A percentile compares a stretch with the other conserved stretches of the same genome.
phyloP scores from a whole-genome alignment of 35 echinoderm and acorn worm genomes.

The Ptychodera flava region DNA sequence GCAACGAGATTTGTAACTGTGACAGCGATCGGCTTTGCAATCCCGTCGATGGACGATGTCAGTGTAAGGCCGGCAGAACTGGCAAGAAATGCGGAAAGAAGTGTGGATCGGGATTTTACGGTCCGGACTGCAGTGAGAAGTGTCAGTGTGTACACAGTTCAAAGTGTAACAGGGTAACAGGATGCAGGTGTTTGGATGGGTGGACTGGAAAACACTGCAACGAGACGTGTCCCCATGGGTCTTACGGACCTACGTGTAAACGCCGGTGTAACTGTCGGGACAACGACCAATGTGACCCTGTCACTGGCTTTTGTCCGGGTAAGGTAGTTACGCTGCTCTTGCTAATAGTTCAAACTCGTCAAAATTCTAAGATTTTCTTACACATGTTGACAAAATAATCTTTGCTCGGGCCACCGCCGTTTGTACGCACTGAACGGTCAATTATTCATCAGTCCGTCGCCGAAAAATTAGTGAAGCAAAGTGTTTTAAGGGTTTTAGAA shows the following conservation, averaged over 20 bases:
- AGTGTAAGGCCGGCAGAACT: conserved; percentile 52
- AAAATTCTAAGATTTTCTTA: too few species aligned
- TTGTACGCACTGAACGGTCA: too few species aligned
- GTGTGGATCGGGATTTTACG: conserved; percentile 51
- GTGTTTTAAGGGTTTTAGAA: too few species aligned
- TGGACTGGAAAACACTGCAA: not conserved
- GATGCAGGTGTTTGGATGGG: not conserved
- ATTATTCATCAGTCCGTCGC: too few species aligned
- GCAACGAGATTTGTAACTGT: conserved; percentile 26
- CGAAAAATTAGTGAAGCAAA: too few species aligned
- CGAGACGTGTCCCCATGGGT: not conserved
- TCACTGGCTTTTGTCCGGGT: not conserved
- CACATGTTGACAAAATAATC: too few species aligned
- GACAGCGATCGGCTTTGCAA: conserved; percentile 49
- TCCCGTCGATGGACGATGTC: conserved; percentile 41
- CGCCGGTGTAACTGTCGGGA: not conserved
- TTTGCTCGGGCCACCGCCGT: too few species aligned
- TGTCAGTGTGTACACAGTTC: conserved; percentile 68
- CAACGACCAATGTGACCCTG: not conserved
- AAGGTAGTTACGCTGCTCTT: too few species aligned
- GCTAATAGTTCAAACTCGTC: too few species aligned
- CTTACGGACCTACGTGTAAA: not conserved
- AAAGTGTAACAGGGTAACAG: conserved; percentile 35
- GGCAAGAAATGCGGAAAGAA: conserved; percentile 34
- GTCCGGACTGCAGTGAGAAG: conserved; percentile 28